Base-by-base conservation (phyloP, 1,140 invertebrate species). In the Dinothrombium tinctorium region DNA sequence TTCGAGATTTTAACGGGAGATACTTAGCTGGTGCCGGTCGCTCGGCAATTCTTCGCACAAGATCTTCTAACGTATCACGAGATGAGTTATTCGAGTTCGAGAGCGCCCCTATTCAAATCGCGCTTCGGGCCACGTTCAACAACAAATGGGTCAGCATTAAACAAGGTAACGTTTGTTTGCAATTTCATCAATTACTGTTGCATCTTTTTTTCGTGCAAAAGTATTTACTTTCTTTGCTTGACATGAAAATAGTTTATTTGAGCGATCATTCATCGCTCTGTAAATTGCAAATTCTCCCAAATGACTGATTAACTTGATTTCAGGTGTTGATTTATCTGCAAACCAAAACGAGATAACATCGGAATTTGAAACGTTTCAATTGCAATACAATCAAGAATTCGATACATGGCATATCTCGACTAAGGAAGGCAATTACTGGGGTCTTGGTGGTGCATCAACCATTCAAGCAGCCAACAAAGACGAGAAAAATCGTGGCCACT, bases 381-480 rank as follows among this genome's bases (percentile, higher is more conserved):
- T 94, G 59, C 86, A 95, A 61, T 92, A 80, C 56, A 80, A 92
- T 62, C 72, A 72, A 57, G 71, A 64, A 28, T 77, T 77, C 23
- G 73, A 77, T 50, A 71, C 80, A 51, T 96, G 87, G 87, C 84
- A 83, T 56, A 74, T 96, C 50, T 72, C 84, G 49, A 94, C 87
- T 41, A 84, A 82, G 73, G 81, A 89, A 60, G 84, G 92, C 59
- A 81, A 78, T 56, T 94, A 92, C 61, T 96, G 87, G 87, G 82
- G 76, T 14, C 63, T 94, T 41, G 81, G 89, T 55, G 74, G 74
- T 20, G 82, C 46, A 23, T 46, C 43, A 2, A 37, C 46, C 5
- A 40, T 48, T 14, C 40, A 41, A 15, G 33, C 36, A n/a, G 17
- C 33, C 14, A 15, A 4, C 4, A 15, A 25, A 14, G 39, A 44